Evolutionary conservation across 2,797 vertebrate species (phyloP).

Genomic region (Melanotaenia maccullochi): DNA sequence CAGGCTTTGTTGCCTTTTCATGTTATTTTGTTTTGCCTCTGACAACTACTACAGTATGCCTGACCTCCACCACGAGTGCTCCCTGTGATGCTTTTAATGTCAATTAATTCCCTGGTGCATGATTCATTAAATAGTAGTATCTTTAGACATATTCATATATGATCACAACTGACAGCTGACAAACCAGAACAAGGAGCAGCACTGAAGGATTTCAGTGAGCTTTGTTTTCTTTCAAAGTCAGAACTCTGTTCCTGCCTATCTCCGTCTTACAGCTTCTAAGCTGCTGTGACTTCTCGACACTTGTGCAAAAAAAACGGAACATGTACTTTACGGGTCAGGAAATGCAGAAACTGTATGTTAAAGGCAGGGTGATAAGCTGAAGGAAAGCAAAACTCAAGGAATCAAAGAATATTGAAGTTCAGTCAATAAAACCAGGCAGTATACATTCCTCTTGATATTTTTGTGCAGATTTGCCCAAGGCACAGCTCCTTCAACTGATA

Average conservation of each 20-base stretch:
- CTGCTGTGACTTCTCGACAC: slow-evolving; percentile 16
- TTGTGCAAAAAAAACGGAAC: slow-evolving; percentile 11
- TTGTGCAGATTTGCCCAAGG: slow-evolving; percentile 23
- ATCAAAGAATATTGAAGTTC: slow-evolving; percentile 13
- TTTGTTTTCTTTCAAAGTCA: slow-evolving; percentile 35
- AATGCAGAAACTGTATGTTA: slow-evolving; percentile 16
- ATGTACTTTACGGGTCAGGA: background rate
- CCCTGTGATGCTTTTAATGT: slow-evolving; percentile 3
- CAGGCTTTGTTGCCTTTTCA: slow-evolving; percentile 8
- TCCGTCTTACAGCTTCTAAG: slow-evolving; percentile 44
- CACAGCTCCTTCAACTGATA: slow-evolving; percentile 27
- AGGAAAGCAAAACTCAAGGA: slow-evolving; percentile 10
- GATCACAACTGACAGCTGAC: slow-evolving; percentile 38
- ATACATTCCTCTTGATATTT: background rate
- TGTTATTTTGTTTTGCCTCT: slow-evolving; percentile 2
- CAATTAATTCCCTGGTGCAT: slow-evolving; percentile 26
- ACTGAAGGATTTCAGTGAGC: slow-evolving; percentile 30
- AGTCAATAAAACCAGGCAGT: slow-evolving; percentile 26
- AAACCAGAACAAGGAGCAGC: background rate
- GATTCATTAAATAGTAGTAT: slow-evolving; percentile 26
- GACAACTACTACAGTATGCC: background rate
- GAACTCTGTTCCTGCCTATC: slow-evolving; percentile 28
- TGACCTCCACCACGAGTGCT: slow-evolving; percentile 20
- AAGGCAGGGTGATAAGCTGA: slow-evolving; percentile 11
- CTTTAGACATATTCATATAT: slow-evolving; percentile 1